These are phyloP conservation scores for Pocillopora meandrina DNA, from an alignment of 92 coral and sea anemone genomes.

Conservation along the genomic window DNA sequence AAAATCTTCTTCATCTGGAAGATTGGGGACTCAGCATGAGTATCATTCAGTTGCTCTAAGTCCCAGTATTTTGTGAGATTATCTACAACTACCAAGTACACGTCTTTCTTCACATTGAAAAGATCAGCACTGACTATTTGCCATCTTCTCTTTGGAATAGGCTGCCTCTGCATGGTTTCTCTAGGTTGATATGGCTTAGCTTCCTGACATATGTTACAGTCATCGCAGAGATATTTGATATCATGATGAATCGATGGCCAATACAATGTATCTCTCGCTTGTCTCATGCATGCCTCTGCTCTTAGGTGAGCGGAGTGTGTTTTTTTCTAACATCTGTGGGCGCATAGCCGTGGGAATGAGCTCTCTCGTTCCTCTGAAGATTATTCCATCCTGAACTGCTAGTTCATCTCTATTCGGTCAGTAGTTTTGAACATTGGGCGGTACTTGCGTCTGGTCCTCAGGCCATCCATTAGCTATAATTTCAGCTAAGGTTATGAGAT, in stretches of 20 bases:
- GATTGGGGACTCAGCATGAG: conserved; percentile 25
- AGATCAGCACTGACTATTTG: conserved; percentile 16
- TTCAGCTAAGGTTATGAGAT: conserved; percentile 20
- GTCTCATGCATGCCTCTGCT: conserved; percentile 23
- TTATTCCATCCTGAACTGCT: not conserved
- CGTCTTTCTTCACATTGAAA: not conserved
- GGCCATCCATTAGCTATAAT: conserved; percentile 13
- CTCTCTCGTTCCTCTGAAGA: conserved; percentile 33
- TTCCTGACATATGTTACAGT: conserved; percentile 23
- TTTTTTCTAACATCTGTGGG: conserved; percentile 22
- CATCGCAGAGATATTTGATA: conserved; percentile 19
- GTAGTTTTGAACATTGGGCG: conserved; percentile 10
- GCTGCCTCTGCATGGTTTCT: conserved; percentile 29
- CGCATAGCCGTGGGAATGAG: conserved; percentile 24
- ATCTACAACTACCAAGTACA: conserved; percentile 31
- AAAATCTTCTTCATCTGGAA: conserved; percentile 36
- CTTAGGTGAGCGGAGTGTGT: conserved; percentile 34
- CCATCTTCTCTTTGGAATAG: not conserved
- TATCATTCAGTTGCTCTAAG: conserved; percentile 15
- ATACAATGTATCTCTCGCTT: conserved; percentile 13
- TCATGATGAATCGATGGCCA: conserved; percentile 26
- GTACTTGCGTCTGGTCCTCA: conserved; percentile 6
- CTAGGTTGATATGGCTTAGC: conserved; percentile 24
- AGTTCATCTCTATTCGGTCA: conserved; percentile 6
- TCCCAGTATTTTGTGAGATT: conserved; percentile 37